Evolutionary conservation across 2,888 invertebrate species (phyloP).

Genomic region (Ferrisia virgata): DNA sequence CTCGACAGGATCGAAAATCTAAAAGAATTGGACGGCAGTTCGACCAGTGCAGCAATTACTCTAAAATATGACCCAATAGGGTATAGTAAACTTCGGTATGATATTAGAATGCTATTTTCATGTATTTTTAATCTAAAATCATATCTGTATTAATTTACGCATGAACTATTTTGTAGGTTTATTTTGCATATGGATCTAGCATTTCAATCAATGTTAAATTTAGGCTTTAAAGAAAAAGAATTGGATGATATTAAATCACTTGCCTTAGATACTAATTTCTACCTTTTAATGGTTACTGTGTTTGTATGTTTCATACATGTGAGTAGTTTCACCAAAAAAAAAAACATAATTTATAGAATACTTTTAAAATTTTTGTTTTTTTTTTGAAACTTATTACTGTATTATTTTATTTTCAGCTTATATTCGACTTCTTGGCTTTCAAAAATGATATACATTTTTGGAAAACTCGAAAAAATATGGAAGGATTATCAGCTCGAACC

Average conservation of each 20-base stretch:
- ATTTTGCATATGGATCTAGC: constrained; percentile 74
- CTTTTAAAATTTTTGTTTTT: not conserved
- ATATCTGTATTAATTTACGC: not conserved
- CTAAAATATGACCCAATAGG: constrained; percentile 68
- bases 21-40: constrained; percentile 68
- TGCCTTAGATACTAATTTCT: constrained; percentile 92
- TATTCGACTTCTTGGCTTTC: constrained; percentile 95
- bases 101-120: not conserved
- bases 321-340: constrained; percentile 56
- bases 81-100: constrained; percentile 50
- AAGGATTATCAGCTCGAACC: constrained; percentile 82
- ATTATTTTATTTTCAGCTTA: constrained; percentile 63
- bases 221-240: constrained; percentile 90
- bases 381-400: too few relatives aligned
- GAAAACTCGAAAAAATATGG: constrained; percentile 79
- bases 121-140: not conserved
- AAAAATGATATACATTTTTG: constrained; percentile 97
- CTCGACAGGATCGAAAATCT: constrained; percentile 76
- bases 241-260: constrained; percentile 95
- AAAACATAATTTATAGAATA: not conserved
- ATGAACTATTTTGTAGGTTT: constrained; percentile 56
- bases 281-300: constrained; percentile 83
- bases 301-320: constrained; percentile 90
- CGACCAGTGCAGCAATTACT: constrained; percentile 63
- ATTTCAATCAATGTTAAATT: constrained; percentile 64